Percentiles rank a stretch among this genome's conserved stretches.
Conservation (phyloP, 92 coral and sea anemone genomes). For the Porites evermanni region DNA sequence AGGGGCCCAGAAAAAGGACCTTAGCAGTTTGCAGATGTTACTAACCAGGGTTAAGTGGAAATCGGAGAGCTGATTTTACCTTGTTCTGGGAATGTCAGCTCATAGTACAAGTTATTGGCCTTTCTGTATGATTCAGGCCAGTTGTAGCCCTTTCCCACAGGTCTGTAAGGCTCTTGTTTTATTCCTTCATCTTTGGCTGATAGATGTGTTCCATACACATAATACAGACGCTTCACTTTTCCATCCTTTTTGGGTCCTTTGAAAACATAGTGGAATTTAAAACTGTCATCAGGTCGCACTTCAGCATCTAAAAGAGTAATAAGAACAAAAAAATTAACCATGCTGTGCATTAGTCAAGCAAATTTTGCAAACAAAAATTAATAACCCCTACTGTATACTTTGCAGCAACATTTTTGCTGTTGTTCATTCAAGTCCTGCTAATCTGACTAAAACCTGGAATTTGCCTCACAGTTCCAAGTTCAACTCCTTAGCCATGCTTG, state of each 20-base stretch:
- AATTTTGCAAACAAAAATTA: not conserved
- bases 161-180: constrained; percentile 89
- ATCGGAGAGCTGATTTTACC: constrained; percentile 39
- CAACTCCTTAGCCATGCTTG: no score
- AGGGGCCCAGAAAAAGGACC: no score
- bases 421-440: no score
- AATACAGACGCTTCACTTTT: constrained; percentile 77
- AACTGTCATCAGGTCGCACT: constrained; percentile 88
- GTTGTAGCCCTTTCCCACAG: constrained; percentile 94
- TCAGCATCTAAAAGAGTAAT: constrained; percentile 80
- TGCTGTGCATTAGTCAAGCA: no score
- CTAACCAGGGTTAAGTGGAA: no score
- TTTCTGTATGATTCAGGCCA: constrained; percentile 99
- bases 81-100: constrained; percentile 89
- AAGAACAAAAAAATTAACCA: not conserved
- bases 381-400: not conserved
- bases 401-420: no score
- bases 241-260: constrained; percentile 97
- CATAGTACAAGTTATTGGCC: constrained; percentile 95
- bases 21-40: no score
- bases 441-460: no score
- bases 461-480: no score
- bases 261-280: constrained; percentile 95
- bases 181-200: constrained; percentile 92
- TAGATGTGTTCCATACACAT: constrained; percentile 90